Evolutionary conservation across 2,113 vertebrate genomes (phyloP).

Genomic region (Festucalex cinctus): DNA sequence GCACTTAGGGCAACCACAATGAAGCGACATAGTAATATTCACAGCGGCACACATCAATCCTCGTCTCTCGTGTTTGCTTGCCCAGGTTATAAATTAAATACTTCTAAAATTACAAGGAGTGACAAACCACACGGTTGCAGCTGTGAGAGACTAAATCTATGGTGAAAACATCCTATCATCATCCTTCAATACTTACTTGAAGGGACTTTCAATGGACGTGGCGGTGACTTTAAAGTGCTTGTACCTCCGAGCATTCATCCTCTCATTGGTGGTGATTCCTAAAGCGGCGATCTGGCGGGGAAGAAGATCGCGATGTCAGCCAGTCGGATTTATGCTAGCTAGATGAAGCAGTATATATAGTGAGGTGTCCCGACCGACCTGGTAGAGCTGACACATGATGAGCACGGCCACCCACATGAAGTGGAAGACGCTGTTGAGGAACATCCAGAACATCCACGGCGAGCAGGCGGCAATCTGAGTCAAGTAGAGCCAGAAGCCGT

Average conservation of each 20-base stretch:
- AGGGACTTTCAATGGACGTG: constrained; percentile 98
- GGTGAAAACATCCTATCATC: background rate
- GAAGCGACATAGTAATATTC: background rate
- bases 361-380: constrained; percentile 78
- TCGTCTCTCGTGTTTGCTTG: background rate
- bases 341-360: no score
- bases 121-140: background rate
- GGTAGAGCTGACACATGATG: constrained; percentile 99
- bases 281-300: constrained; percentile 87
- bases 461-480: constrained; percentile 97
- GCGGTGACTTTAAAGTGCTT: constrained; percentile 99
- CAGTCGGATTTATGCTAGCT: background rate
- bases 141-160: background rate
- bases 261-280: constrained; percentile 97
- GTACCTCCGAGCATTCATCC: constrained; percentile 98
- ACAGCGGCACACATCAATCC: background rate
- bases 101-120: background rate
- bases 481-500: constrained; percentile 95
- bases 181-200: constrained; percentile 83
- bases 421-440: constrained; percentile 97
- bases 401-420: constrained; percentile 98
- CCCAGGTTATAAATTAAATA: background rate
- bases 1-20: background rate
- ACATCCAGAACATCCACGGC: constrained; percentile 99
- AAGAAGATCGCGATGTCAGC: background rate